Evolutionary conservation across 1,140 invertebrate species (phyloP).

Genomic region (Anastrepha obliqua): DNA sequence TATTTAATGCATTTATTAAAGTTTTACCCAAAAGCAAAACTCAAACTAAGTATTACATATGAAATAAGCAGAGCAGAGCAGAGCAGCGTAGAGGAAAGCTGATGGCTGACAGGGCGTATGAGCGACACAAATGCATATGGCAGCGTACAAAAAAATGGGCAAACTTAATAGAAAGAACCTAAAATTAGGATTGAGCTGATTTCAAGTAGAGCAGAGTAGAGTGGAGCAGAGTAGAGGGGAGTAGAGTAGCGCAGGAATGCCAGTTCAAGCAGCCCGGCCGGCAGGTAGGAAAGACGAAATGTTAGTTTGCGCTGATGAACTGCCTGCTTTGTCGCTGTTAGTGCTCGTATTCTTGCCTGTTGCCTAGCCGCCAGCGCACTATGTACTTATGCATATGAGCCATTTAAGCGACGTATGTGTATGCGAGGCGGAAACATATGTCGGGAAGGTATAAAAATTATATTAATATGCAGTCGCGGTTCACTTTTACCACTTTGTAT

Average conservation of each 20-base stretch:
- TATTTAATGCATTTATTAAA: constrained; percentile 68
- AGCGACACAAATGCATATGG: constrained; percentile 32
- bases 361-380: constrained; percentile 14
- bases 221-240: neutral
- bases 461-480: constrained; percentile 67
- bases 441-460: constrained; percentile 63
- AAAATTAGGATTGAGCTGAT: neutral
- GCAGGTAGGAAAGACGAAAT: neutral
- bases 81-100: neutral
- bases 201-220: neutral
- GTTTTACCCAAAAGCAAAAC: constrained; percentile 42
- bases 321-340: neutral
- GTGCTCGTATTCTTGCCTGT: constrained; percentile 8
- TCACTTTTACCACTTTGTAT: constrained; percentile 29
- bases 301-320: constrained; percentile 26
- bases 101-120: neutral
- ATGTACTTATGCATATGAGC: constrained; percentile 36
- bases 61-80: neutral
- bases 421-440: constrained; percentile 54
- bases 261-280: no score
- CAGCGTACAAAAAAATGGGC: neutral
- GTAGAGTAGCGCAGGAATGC: no score
- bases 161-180: neutral
- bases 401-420: neutral
- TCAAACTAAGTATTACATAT: neutral